These are phyloP conservation scores for Lophochroa leadbeateri DNA, from an alignment of 2,113 vertebrate species.

Conservation along the genomic window DNA sequence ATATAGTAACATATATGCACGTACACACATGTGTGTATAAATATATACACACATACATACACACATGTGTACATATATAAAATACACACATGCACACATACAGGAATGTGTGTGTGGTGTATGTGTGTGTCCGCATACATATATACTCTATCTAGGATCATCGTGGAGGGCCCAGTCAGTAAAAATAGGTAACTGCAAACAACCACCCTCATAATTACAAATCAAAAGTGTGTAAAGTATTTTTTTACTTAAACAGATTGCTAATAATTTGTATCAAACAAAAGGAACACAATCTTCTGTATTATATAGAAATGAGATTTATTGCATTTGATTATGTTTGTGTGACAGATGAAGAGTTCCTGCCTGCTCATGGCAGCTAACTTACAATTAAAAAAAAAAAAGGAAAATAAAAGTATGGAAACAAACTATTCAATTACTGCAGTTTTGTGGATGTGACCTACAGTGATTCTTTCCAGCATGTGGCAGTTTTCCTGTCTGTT, in stretches of 20 bases:
- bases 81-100: background rate
- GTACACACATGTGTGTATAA: background rate
- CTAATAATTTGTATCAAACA: constrained; percentile 22
- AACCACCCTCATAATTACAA: background rate
- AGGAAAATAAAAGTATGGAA: background rate
- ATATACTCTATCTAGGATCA: background rate
- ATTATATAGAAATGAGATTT: constrained; percentile 65
- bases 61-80: constrained; percentile 35
- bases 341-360: constrained; percentile 36
- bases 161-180: background rate
- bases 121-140: background rate
- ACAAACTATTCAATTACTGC: constrained; percentile 8
- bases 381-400: background rate
- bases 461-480: constrained; percentile 7
- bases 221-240: background rate
- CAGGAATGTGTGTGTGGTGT: background rate
- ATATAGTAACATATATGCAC: constrained; percentile 25
- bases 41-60: constrained; percentile 1
- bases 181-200: constrained; percentile 27
- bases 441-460: background rate
- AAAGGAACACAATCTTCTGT: constrained; percentile 51
- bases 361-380: constrained; percentile 23
- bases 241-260: background rate
- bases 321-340: constrained; percentile 69
- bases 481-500: background rate